phyloP scores from a whole-genome alignment of 1,140 invertebrate genomes.

The Ips nitidus region DNA sequence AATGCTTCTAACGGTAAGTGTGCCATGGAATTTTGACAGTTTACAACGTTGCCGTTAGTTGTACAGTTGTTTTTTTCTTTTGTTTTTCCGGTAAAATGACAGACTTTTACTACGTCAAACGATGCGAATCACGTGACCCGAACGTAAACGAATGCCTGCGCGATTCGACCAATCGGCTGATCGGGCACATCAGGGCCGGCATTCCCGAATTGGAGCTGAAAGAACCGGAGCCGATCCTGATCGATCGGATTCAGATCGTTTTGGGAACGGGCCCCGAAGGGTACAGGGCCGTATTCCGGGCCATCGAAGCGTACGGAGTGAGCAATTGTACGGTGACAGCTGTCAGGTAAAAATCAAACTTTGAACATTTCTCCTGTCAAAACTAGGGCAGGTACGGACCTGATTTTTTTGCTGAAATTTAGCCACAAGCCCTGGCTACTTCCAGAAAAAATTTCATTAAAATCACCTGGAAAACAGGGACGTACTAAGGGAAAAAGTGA shows the following conservation, averaged over 20 bases:
- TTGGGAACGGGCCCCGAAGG: conserved; percentile 75
- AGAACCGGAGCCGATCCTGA: conserved; percentile 71
- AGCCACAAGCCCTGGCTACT: too few relatives aligned
- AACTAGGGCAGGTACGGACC: too few relatives aligned
- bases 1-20: not conserved
- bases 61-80: not conserved
- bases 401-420: too few relatives aligned
- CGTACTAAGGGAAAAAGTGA: too few relatives aligned
- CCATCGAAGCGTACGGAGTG: conserved; percentile 76
- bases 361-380: too few relatives aligned
- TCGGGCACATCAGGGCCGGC: conserved; percentile 65
- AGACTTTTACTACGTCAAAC: conserved; percentile 61
- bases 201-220: conserved; percentile 66
- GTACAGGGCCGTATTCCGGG: conserved; percentile 74
- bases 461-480: too few relatives aligned
- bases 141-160: conserved; percentile 72
- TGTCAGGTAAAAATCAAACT: conserved; percentile 46
- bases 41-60: conserved; percentile 2
- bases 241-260: conserved; percentile 78
- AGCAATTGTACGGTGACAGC: conserved; percentile 74
- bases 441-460: too few relatives aligned
- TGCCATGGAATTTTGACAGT: conserved; percentile 5
- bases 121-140: conserved; percentile 67
- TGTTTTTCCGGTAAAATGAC: conserved; percentile 7
- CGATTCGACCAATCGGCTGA: conserved; percentile 69